Conservation (phyloP, 2,113 vertebrate genomes). For the Strix uralensis region DNA sequence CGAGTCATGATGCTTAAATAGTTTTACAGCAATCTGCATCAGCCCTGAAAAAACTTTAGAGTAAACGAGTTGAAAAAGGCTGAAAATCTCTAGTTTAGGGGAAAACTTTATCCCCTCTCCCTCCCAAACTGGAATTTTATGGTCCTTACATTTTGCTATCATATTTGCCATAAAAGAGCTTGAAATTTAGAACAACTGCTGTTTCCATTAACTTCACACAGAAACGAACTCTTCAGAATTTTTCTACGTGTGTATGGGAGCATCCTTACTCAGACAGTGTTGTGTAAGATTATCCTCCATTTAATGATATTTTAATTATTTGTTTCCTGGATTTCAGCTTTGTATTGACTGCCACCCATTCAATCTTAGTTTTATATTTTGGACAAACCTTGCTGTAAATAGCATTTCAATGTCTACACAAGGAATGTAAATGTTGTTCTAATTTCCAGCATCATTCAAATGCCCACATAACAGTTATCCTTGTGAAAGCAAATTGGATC, state of each 20-base stretch:
- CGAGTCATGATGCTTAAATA: not conserved
- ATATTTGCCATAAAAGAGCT: not conserved
- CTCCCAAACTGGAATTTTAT: not conserved
- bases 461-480: not conserved
- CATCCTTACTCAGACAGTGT: not conserved
- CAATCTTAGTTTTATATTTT: not conserved
- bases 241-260: not conserved
- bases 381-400: not conserved
- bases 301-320: not conserved
- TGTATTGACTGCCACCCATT: not conserved
- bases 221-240: not conserved
- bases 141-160: not conserved
- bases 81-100: not conserved
- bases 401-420: not conserved
- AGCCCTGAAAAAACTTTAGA: not conserved
- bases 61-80: not conserved
- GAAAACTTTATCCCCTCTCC: not conserved
- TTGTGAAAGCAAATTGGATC: slow-evolving; percentile 36
- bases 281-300: not conserved
- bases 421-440: not conserved
- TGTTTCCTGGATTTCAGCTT: not conserved
- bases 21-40: not conserved
- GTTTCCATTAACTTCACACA: not conserved
- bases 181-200: not conserved
- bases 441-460: slow-evolving; percentile 37